Conservation (phyloP, 2,797 vertebrate species). For the Taeniopygia guttata region DNA sequence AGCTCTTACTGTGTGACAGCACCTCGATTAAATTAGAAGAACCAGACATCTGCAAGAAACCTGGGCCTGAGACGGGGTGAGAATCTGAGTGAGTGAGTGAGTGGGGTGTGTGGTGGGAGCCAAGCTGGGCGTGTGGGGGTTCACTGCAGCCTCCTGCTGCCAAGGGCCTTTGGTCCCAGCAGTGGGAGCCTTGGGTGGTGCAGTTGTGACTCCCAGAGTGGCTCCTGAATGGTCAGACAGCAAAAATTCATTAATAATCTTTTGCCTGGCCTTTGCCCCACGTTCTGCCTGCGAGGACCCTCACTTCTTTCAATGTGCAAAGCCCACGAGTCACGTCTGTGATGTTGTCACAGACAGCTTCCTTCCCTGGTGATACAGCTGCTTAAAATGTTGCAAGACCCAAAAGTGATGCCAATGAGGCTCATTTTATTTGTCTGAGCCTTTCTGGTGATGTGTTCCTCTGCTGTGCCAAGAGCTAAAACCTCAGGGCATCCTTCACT, state of each 20-base stretch:
- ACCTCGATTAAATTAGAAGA: neutral
- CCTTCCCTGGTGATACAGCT: neutral
- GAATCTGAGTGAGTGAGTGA: neutral
- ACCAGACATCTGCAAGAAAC: neutral
- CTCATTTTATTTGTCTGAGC: neutral
- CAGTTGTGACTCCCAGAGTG: neutral
- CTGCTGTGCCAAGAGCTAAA: neutral
- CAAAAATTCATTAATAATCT: neutral
- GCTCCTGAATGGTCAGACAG: neutral
- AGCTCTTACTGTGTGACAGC: neutral
- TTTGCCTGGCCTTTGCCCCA: neutral
- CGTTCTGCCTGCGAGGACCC: fast-evolving
- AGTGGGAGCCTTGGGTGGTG: neutral
- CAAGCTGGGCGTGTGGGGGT: neutral
- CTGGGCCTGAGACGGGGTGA: neutral
- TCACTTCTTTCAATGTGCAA: neutral
- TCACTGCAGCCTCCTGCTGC: neutral
- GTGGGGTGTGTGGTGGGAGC: neutral
- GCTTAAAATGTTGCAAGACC: neutral
- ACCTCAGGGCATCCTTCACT: neutral
- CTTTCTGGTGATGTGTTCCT: neutral
- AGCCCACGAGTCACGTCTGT: neutral
- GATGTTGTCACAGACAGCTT: neutral
- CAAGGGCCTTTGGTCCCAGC: neutral
- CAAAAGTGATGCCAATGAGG: neutral